Conservation (phyloP, 2,888 invertebrate genomes). For the Chrysodeixis includens region DNA sequence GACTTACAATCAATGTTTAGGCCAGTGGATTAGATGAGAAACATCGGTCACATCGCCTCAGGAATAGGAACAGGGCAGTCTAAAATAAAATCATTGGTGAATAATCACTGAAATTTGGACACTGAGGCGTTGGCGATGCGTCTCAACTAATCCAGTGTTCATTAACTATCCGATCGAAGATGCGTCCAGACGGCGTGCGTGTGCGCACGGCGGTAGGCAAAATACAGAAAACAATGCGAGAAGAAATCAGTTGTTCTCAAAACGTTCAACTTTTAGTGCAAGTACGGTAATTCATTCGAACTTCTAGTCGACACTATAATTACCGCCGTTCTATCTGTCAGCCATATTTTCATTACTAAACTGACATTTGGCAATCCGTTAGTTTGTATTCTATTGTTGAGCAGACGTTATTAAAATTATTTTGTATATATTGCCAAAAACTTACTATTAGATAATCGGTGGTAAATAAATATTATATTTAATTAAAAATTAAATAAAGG, state of each 20-base stretch:
- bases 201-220: conserved; percentile 52
- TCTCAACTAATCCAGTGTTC: conserved; percentile 84
- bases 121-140: conserved; percentile 65
- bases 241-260: conserved; percentile 58
- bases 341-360: conserved; percentile 24
- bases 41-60: conserved; percentile 70
- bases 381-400: conserved; percentile 35
- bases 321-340: conserved; percentile 23
- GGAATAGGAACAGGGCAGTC: conserved; percentile 85
- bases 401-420: conserved; percentile 42
- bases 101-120: conserved; percentile 86
- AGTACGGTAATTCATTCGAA: conserved; percentile 53
- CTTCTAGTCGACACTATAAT: conserved; percentile 32
- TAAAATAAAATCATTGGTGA: conserved; percentile 87
- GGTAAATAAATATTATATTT: conserved; percentile 59
- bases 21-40: conserved; percentile 84
- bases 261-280: conserved; percentile 59
- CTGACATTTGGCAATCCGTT: conserved; percentile 37
- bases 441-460: conserved; percentile 57
- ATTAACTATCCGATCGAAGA: conserved; percentile 81
- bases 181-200: conserved; percentile 73
- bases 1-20: conserved; percentile 57
- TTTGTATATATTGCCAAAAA: conserved; percentile 53
- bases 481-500: conserved; percentile 56
- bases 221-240: conserved; percentile 59